Conservation (phyloP, 53 echinoderm and acorn worm genomes). For the Stichopus horrens region DNA sequence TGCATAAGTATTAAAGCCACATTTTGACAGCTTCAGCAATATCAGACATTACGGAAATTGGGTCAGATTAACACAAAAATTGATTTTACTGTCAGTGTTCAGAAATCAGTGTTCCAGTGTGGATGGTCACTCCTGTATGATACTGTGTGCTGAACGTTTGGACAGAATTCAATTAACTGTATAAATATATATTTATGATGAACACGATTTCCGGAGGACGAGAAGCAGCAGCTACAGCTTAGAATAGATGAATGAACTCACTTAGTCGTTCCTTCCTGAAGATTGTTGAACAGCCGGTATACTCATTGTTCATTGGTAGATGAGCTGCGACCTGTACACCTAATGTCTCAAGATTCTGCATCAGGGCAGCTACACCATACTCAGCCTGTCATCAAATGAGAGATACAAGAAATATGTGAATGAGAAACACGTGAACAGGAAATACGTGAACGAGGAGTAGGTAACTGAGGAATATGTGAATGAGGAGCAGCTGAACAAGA, state of each 20-base stretch:
- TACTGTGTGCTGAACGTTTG: too few relatives aligned
- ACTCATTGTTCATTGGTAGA: conserved; percentile 4
- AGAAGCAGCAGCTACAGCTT: too few relatives aligned
- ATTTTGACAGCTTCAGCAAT: too few relatives aligned
- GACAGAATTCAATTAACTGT: too few relatives aligned
- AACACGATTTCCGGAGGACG: too few relatives aligned
- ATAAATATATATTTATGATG: too few relatives aligned
- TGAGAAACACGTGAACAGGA: neutral
- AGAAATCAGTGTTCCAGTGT: too few relatives aligned
- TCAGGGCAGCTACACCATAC: conserved; percentile 56
- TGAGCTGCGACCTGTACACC: conserved; percentile 32
- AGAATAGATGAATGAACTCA: neutral
- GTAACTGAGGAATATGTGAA: neutral
- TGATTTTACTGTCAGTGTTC: too few relatives aligned
- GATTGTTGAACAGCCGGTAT: conserved; percentile 25
- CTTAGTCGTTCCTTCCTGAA: conserved; percentile 1
- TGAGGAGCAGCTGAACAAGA: neutral
- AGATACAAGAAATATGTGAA: neutral
- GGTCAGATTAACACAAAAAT: too few relatives aligned
- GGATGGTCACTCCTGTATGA: too few relatives aligned
- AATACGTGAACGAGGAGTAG: neutral
- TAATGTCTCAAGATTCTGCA: conserved; percentile 59
- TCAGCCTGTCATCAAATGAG: conserved; percentile 29
- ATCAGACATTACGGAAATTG: too few relatives aligned
- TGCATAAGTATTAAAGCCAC: too few relatives aligned